These are phyloP conservation scores for Rambutsinella grinnellia DNA, from an alignment of 2,888 invertebrate genomes.

Conservation along the genomic window DNA sequence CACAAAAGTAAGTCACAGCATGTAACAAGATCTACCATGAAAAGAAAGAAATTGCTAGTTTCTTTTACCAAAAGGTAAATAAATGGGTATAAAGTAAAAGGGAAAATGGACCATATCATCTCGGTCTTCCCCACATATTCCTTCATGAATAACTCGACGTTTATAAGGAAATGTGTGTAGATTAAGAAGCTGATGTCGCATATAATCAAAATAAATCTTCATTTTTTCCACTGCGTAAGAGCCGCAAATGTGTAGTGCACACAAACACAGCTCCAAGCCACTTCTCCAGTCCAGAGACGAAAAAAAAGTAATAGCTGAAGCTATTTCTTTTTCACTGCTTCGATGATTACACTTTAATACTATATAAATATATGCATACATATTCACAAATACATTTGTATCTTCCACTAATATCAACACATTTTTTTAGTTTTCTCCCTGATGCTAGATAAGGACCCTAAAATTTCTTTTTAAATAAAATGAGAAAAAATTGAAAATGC, in stretches of 20 bases:
- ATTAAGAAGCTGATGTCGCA: conserved; percentile 56
- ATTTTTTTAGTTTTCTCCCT: no score
- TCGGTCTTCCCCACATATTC: neutral
- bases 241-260: conserved; percentile 14
- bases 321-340: neutral
- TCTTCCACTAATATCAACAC: conserved; percentile 1
- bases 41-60: neutral
- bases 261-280: neutral
- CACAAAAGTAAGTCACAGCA: neutral
- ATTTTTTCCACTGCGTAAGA: conserved; percentile 52
- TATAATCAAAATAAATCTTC: conserved; percentile 59
- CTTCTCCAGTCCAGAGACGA: no score
- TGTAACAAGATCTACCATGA: no score
- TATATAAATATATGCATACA: no score
- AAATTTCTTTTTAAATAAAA: conserved; percentile 11
- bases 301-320: neutral
- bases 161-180: conserved; percentile 46
- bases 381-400: no score
- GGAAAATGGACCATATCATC: neutral
- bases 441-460: conserved; percentile 8
- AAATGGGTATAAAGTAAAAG: neutral
- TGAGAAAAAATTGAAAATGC: conserved; percentile 32
- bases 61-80: neutral
- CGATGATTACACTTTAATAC: conserved; percentile 8
- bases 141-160: conserved; percentile 19